These are phyloP conservation scores for Maccullochella peelii DNA, from an alignment of 2,113 vertebrate genomes.

Conservation along the genomic window DNA sequence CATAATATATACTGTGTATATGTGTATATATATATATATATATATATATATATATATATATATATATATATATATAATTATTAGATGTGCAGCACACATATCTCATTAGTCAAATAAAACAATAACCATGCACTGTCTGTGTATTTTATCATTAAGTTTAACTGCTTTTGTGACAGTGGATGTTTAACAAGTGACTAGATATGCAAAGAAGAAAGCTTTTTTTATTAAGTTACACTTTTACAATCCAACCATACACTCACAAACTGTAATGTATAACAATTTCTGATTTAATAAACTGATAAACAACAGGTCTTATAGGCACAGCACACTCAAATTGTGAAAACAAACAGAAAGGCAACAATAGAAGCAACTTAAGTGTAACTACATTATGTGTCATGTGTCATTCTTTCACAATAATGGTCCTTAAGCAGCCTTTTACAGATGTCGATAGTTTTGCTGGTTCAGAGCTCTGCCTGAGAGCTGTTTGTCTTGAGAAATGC, in stretches of 20 bases:
- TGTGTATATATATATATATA: too few species aligned
- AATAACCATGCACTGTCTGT: background rate
- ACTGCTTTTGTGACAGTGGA: background rate
- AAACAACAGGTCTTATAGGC: slow-evolving; percentile 3
- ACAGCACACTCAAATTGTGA: slow-evolving; percentile 16
- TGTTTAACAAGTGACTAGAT: slow-evolving; percentile 5
- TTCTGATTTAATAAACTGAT: slow-evolving; percentile 2
- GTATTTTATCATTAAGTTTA: background rate
- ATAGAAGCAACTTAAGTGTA: slow-evolving; percentile 27
- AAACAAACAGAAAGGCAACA: slow-evolving; percentile 37
- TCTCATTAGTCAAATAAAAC: background rate
- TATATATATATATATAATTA: too few species aligned
- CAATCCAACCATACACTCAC: background rate
- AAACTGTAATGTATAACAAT: background rate
- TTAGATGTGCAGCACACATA: background rate
- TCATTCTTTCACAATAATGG: slow-evolving; percentile 52
- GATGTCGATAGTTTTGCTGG: slow-evolving; percentile 36
- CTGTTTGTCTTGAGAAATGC: slow-evolving; percentile 77
- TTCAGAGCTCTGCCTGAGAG: slow-evolving; percentile 53
- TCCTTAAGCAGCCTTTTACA: slow-evolving; percentile 30
- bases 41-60: too few species aligned
- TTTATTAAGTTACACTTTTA: slow-evolving; percentile 8
- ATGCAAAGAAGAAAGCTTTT: background rate
- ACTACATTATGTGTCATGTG: slow-evolving; percentile 32
- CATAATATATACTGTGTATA: too few species aligned